phyloP scores from a whole-genome alignment of 2,113 vertebrate species.

The Bettongia penicillata region DNA sequence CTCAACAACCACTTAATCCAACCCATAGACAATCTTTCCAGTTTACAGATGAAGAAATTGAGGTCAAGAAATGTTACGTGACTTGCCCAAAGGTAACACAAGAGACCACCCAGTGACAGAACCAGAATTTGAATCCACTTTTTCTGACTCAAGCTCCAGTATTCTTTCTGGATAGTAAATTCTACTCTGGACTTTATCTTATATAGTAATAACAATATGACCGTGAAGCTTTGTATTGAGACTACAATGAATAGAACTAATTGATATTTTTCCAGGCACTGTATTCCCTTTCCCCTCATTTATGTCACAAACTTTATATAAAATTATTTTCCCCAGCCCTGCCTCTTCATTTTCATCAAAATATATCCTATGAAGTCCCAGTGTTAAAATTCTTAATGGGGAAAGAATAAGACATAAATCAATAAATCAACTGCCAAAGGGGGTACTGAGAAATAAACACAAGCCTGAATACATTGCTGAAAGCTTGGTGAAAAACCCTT shows the following conservation, averaged over 20 bases:
- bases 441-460: slow-evolving; percentile 27
- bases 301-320: neutral
- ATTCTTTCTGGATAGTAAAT: neutral
- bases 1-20: neutral
- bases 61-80: neutral
- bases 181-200: slow-evolving; percentile 10
- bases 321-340: slow-evolving; percentile 28
- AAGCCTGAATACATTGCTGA: neutral
- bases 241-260: slow-evolving; percentile 16
- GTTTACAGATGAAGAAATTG: neutral
- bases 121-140: neutral
- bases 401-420: slow-evolving; percentile 8
- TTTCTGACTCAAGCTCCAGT: neutral
- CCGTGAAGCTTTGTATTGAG: slow-evolving; percentile 24
- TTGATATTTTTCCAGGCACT: slow-evolving; percentile 30
- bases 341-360: slow-evolving; percentile 22
- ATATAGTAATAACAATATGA: slow-evolving; percentile 5
- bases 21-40: neutral
- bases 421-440: slow-evolving; percentile 4
- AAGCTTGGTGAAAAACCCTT: slow-evolving; percentile 35
- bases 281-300: neutral
- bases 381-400: slow-evolving; percentile 32
- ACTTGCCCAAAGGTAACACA: neutral
- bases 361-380: neutral
- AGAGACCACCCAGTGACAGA: neutral